Evolutionary conservation across 2,113 vertebrate genomes (phyloP), one percentile per base, ranked within the genome.

Genomic region (Ammodytes dubius): DNA sequence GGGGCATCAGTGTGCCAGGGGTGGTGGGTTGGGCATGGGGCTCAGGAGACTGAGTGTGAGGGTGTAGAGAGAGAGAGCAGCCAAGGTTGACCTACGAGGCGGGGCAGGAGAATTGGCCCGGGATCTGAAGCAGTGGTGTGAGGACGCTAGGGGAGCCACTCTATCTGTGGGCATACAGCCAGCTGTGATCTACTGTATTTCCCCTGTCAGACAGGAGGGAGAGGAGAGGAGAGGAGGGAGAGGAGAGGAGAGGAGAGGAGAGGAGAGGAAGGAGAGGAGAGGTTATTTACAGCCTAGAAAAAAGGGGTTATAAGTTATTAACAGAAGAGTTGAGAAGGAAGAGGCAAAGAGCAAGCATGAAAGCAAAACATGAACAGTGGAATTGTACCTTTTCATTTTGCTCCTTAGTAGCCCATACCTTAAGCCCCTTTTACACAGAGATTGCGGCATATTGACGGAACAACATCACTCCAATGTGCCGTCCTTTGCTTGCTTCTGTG

Each of bases 71-170:
- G 83, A 84, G 75, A 85, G 85, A 82, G 83, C 85, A 88, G 87
- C 88, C 85, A 84, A 90, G 82, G 86, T 83, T 92, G 91, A 91
- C 91, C 91, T 91, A 40, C 49, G 75, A 92, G 93, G 90, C 81
- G 77, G 92, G 85, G 79, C 81, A 74, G 77, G 79, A 84, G 90
- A 90, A 86, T 88, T 95, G 92, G 93, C 92, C 70, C 42, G n/a
- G 85, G 90, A 95, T 95, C 92, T 89, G 89, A 92, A 84, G 84
- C 67, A 45, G 81, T 63, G 71, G 70, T 85, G 91, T 79, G 88
- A 87, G 89, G 89, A 85, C 72, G 47, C 84, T 71, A 27, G 82
- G 86, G 84, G 88, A 89, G 87, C 52, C 45, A 67, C 64, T 90
- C 86, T 79, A 79, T 89, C 86, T 76, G 84, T 73, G 81, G 92